Evolutionary conservation across 2,113 vertebrate genomes (phyloP).

Genomic region (Nyctibius bracteatus): DNA sequence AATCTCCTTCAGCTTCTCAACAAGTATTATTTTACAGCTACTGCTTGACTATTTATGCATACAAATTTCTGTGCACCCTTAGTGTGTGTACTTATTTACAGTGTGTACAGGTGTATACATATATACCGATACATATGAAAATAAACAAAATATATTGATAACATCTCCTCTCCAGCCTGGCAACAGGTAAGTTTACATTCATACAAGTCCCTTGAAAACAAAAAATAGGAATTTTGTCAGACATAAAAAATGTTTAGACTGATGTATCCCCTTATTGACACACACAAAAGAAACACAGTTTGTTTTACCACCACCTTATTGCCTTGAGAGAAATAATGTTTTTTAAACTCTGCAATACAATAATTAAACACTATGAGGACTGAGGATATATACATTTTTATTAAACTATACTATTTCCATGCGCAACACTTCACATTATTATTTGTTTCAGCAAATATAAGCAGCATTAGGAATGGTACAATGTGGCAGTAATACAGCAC

Average conservation of each 20-base stretch:
- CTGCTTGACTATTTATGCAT: neutral
- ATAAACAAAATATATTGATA: neutral
- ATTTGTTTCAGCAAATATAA: neutral
- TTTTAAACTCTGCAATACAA: neutral
- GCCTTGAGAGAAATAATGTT: neutral
- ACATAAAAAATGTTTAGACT: neutral
- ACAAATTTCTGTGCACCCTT: neutral
- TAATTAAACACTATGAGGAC: neutral
- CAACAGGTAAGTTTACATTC: neutral
- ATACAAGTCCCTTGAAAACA: neutral
- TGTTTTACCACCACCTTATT: neutral
- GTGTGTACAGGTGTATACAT: neutral
- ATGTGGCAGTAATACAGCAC: no score
- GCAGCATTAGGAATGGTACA: neutral
- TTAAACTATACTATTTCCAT: neutral
- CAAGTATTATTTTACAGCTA: neutral
- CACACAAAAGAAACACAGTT: neutral
- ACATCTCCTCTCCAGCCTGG: neutral
- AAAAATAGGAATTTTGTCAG: neutral
- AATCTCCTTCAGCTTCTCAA: neutral
- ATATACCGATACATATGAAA: neutral
- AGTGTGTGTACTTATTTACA: neutral
- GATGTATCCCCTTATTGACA: neutral
- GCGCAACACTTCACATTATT: rapidly evolving
- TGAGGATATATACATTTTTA: neutral